A percentile compares a stretch with the other conserved stretches of the same genome.
These are phyloP conservation scores for Lytechinus pictus DNA, from an alignment of 35 echinoderm and acorn worm species.

Conservation along the genomic window DNA sequence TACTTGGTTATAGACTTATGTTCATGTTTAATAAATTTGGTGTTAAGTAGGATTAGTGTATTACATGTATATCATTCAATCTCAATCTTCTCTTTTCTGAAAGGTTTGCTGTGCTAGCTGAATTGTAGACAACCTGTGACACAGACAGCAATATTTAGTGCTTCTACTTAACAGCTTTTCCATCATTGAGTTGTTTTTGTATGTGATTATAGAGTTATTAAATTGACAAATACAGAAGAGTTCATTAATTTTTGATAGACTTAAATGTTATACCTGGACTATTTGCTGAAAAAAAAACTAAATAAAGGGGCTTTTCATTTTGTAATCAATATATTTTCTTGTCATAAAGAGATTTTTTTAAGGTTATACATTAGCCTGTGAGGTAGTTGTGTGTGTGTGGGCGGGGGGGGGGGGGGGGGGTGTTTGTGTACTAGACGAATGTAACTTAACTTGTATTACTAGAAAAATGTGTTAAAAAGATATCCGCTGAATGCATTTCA, in stretches of 20 bases:
- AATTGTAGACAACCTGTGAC: neutral
- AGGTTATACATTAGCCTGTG: neutral
- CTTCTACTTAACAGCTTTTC: neutral
- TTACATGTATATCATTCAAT: neutral
- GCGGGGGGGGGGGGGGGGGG: neutral
- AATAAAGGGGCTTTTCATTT: neutral
- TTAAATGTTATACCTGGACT: neutral
- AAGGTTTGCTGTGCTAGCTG: neutral
- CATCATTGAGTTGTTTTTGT: neutral
- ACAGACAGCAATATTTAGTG: neutral
- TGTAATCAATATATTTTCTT: neutral
- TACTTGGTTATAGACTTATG: too few species aligned
- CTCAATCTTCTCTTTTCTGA: neutral
- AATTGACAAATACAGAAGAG: too few species aligned
- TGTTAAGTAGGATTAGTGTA: neutral
- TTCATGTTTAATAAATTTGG: neutral
- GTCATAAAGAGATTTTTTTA: neutral
- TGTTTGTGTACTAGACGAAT: too few species aligned
- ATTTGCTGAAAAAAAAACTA: slow-evolving; percentile 8
- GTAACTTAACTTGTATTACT: too few species aligned
- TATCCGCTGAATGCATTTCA: too few species aligned
- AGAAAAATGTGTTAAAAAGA: too few species aligned
- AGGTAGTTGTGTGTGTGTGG: neutral
- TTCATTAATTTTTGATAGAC: too few species aligned
- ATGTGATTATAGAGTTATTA: too few species aligned